These are phyloP conservation scores for Onychomys arenicola DNA, from an alignment of 2,797 vertebrate species.

Conservation along the genomic window DNA sequence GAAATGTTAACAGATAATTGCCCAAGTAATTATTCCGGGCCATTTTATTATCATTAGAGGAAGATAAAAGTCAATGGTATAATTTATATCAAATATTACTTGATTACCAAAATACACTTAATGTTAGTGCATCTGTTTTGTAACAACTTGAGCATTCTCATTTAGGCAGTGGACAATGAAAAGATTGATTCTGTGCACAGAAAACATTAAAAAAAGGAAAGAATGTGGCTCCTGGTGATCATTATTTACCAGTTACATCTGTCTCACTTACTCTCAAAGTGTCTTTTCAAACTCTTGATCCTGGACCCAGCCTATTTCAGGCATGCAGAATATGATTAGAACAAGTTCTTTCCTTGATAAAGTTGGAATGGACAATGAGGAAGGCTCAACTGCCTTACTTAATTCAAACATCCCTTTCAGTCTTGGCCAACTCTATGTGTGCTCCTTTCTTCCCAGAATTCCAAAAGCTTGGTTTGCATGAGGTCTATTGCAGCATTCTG, in stretches of 20 bases:
- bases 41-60: slow-evolving; percentile 59
- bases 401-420: fast-evolving
- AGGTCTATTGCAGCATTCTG: neutral
- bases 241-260: neutral
- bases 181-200: neutral
- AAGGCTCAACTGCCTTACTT: neutral
- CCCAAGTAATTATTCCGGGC: slow-evolving; percentile 66
- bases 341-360: too few relatives aligned
- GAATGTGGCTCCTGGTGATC: neutral
- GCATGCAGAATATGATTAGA: neutral
- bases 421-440: fast-evolving
- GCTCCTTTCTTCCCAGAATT: fast-evolving
- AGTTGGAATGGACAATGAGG: neutral
- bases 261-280: neutral
- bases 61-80: slow-evolving; percentile 53
- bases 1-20: slow-evolving; percentile 78
- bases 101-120: neutral
- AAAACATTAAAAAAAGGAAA: neutral
- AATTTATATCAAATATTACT: slow-evolving; percentile 71
- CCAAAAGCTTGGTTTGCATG: too few relatives aligned
- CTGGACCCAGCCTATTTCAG: neutral
- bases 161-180: slow-evolving; percentile 4
- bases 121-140: slow-evolving; percentile 29
- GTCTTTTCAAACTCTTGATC: neutral
- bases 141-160: neutral